Evolutionary conservation across 2,888 invertebrate species (phyloP), one percentile per base, ranked within the genome.

Genomic region (Phorcus lineatus): DNA sequence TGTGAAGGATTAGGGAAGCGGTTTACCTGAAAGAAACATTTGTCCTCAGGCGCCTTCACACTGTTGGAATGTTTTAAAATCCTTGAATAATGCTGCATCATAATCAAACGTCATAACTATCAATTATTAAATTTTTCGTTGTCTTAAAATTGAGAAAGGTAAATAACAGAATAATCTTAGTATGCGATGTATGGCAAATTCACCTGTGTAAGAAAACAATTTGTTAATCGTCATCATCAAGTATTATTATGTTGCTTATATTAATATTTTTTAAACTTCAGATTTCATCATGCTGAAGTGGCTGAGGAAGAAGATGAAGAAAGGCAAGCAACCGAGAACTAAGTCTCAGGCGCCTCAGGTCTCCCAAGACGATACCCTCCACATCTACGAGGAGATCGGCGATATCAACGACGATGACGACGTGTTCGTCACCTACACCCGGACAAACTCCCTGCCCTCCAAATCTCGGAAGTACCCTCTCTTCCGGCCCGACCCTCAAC

Each of bases 331-430:
- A 11, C 24, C 62, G 16, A 47, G 47, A 13, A 47, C 47, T 1
- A 62, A 62, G 62, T 16, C 16, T n/a, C 24, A 22, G 24, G 28
- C 22, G 1, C 24, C 62, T 1, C 28, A 62, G 17, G 47, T 74
- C 31, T 80, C 81, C n/a, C 83, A 85, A 53, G 83, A 85, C 62
- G 83, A 79, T 40, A 81, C 83, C 1, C 66, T 82, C 2, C 85
- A 85, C 74, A 83, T 85, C 79, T 85, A 85, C 78, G 85, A 85
- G 52, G 85, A 85, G 77, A 85, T 85, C 67, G 80, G 80, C 28
- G 84, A 84, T 75, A 52, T 83, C 9, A 47, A 47, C 47, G 47
- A 47, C 47, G 28, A 24, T 28, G 62, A 62, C 13, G 62, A 62
- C 17, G 62, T 62, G 2, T 62, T 62, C 22, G 24, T 62, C 62